Base-by-base conservation (phyloP, 2,888 invertebrate species). In the Vandiemenella viatica region DNA sequence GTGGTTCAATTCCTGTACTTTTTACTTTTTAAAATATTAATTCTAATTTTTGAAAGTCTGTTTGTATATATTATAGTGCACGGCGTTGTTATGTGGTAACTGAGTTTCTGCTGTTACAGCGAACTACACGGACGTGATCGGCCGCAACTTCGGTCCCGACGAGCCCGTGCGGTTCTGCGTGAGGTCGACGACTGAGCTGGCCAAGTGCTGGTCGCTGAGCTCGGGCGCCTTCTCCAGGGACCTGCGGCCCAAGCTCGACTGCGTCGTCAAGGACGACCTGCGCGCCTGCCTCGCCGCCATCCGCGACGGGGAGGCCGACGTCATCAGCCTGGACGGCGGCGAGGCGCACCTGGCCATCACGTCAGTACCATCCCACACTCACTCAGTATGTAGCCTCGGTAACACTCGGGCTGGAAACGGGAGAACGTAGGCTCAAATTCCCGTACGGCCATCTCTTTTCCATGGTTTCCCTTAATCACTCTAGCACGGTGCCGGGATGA, bases 241-340 rank as follows among this genome's bases (percentile, higher is more conserved):
- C 59, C 79, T 86, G 38, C 72, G 87, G 5, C 92, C 92, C 0
- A 76, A 79, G 55, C 72, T 91, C 43, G 80, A 83, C 60, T 93
- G 92, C 61, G 69, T 82, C 1, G 69, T 73, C 53, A 77, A 82
- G 40, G 69, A 74, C 37, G 73, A 73, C 20, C 72, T 77, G 43
- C 74, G 76, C 8, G 75, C 73, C 23, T 88, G 87, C 61, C 67
- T 85, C 59, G 71, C 74, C 54, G 73, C 73, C 43, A 76, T 87
- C 8, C 71, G 75, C 58, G 75, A 78, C 55, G 78, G 79, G 54
- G 76, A 76, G 1, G 80, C 83, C 6, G 86, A 88, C 59, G 64
- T 86, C 19, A 74, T 81, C 16, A 74, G 79, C 1, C 69, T 86
- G 5, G 80, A 83, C 50, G 80, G 70, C 1, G 79, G 60, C 64